Conservation (phyloP, 2,888 invertebrate species). For the Orthosia cruda region DNA sequence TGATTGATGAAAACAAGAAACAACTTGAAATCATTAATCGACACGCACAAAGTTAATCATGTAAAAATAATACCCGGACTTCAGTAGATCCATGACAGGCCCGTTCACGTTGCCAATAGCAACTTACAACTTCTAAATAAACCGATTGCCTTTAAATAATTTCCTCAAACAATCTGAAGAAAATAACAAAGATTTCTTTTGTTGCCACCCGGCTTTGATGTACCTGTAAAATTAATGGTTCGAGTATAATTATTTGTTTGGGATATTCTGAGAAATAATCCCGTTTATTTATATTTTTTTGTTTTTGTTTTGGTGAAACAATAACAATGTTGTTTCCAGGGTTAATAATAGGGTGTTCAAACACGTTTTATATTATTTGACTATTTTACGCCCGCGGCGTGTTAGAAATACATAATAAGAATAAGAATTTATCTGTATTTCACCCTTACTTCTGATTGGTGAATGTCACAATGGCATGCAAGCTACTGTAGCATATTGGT, state of each 20-base stretch:
- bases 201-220: slow-evolving; percentile 33
- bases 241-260: slow-evolving; percentile 24
- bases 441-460: no score
- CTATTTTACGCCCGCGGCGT: no score
- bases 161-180: slow-evolving; percentile 34
- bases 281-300: slow-evolving; percentile 5
- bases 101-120: slow-evolving; percentile 16
- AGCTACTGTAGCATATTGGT: no score
- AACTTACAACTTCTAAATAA: slow-evolving; percentile 34
- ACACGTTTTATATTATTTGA: neutral
- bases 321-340: neutral
- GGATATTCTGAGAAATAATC: slow-evolving; percentile 18
- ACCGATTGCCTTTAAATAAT: slow-evolving; percentile 45
- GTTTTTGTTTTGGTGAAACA: neutral
- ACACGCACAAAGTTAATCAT: no score
- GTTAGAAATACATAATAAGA: no score
- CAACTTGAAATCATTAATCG: no score
- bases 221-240: no score
- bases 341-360: neutral
- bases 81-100: neutral
- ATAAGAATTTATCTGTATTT: no score
- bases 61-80: neutral
- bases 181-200: slow-evolving; percentile 48
- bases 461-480: no score
- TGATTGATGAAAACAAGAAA: no score